Conservation (phyloP, 1,140 invertebrate genomes). For the Apis cerana region DNA sequence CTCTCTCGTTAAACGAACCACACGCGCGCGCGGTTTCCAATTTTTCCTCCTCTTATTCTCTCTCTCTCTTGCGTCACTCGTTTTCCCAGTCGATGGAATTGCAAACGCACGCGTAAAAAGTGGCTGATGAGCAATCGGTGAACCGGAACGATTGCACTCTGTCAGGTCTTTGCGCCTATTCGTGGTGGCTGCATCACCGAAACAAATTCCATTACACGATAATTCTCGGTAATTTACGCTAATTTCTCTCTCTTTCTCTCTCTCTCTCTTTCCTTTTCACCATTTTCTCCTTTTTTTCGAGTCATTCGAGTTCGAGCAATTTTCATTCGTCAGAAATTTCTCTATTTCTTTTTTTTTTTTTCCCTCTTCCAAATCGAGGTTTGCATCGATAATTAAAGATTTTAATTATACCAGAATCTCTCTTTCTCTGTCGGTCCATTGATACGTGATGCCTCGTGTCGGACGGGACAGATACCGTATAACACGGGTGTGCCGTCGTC, state of each 20-base stretch:
- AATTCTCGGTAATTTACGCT: not conserved
- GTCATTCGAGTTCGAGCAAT: too few relatives aligned
- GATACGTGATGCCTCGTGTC: not conserved
- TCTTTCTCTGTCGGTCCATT: not conserved
- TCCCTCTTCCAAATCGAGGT: too few relatives aligned
- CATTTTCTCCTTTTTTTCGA: not conserved
- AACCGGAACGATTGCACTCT: conserved; percentile 18
- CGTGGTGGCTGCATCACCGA: not conserved
- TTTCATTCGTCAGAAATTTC: too few relatives aligned
- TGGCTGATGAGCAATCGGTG: conserved; percentile 20
- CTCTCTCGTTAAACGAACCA: conserved; percentile 41
- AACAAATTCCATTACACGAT: conserved; percentile 15
- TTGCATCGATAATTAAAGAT: conserved; percentile 36
- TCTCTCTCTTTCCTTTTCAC: not conserved
- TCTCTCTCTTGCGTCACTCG: not conserved
- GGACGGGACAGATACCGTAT: not conserved
- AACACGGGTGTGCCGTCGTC: not conserved
- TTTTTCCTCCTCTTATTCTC: not conserved
- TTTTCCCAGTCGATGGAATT: conserved; percentile 23
- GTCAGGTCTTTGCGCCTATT: conserved; percentile 1
- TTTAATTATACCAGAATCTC: conserved; percentile 26
- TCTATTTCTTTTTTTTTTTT: too few relatives aligned
- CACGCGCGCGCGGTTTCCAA: conserved; percentile 15
- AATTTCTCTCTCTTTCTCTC: not conserved
- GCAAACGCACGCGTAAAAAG: conserved; percentile 46